phyloP scores from a whole-genome alignment of 2,113 vertebrate genomes.

The Prinia subflava region DNA sequence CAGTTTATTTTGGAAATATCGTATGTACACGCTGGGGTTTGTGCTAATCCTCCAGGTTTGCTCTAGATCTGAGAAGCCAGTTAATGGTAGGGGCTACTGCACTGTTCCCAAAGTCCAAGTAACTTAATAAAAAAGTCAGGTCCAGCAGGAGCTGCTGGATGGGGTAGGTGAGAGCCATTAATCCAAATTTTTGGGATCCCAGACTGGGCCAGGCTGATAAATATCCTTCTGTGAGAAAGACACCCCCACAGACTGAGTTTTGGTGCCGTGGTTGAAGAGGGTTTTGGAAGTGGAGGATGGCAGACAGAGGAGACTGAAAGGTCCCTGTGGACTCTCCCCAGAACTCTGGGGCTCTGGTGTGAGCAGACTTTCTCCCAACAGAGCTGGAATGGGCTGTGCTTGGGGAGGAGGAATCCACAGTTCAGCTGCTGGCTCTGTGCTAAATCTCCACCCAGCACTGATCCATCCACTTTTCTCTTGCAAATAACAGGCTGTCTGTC shows the following conservation, averaged over 20 bases:
- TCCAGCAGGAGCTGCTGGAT: not conserved
- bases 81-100: not conserved
- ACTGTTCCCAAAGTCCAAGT: not conserved
- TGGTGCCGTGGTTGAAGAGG: not conserved
- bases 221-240: not conserved
- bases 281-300: not conserved
- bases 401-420: not conserved
- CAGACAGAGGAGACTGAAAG: not conserved
- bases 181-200: not conserved
- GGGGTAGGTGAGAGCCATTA: not conserved
- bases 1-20: not conserved
- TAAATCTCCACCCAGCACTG: not conserved
- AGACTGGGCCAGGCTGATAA: not conserved
- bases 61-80: not conserved
- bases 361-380: not conserved
- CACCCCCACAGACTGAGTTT: accelerated
- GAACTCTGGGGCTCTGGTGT: not conserved
- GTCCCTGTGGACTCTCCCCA: not conserved
- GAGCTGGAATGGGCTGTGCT: not conserved
- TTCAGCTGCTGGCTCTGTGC: not conserved
- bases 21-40: not conserved
- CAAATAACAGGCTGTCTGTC: not conserved
- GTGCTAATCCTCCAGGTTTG: not conserved
- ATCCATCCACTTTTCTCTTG: not conserved
- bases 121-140: not conserved